phyloP scores from a whole-genome alignment of 2,797 vertebrate genomes.

The Onychomys leucogaster region DNA sequence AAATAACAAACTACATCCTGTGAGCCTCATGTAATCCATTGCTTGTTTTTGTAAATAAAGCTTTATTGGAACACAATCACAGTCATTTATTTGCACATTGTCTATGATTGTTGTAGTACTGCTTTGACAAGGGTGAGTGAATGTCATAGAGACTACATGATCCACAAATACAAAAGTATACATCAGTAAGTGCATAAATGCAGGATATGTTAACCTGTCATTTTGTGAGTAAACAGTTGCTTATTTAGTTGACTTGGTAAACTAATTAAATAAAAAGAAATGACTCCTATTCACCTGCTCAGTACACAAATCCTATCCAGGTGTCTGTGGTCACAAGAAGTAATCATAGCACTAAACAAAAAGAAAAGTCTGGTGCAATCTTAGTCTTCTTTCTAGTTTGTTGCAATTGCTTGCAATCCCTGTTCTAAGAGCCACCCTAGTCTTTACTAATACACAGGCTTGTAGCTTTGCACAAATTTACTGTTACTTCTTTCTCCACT shows the following conservation, averaged over 20 bases:
- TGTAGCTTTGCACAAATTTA: constrained; percentile 78
- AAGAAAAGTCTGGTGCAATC: not conserved
- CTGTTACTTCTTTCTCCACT: constrained; percentile 82
- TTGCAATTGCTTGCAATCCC: constrained; percentile 59
- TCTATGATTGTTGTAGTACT: not conserved
- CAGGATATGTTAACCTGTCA: not conserved
- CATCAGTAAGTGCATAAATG: not conserved
- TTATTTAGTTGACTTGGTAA: not conserved
- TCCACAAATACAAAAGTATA: constrained; percentile 40
- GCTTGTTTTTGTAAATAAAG: constrained; percentile 51
- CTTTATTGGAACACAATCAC: constrained; percentile 7
- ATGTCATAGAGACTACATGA: not conserved
- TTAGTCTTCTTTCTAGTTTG: not conserved
- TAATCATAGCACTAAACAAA: not conserved
- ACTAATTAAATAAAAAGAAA: not conserved
- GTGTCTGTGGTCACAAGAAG: not conserved
- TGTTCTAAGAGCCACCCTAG: constrained; percentile 26
- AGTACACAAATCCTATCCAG: not conserved
- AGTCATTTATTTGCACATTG: constrained; percentile 3
- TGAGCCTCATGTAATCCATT: not conserved
- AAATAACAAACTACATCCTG: not conserved
- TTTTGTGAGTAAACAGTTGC: not conserved
- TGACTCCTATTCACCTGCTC: not conserved
- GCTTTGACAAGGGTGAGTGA: not conserved
- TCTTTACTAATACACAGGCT: constrained; percentile 48